A percentile compares a stretch with the other conserved stretches of the same genome.
Evolutionary conservation across 92 coral and sea anemone species (phyloP).

Genomic region (Phenganax marumi): DNA sequence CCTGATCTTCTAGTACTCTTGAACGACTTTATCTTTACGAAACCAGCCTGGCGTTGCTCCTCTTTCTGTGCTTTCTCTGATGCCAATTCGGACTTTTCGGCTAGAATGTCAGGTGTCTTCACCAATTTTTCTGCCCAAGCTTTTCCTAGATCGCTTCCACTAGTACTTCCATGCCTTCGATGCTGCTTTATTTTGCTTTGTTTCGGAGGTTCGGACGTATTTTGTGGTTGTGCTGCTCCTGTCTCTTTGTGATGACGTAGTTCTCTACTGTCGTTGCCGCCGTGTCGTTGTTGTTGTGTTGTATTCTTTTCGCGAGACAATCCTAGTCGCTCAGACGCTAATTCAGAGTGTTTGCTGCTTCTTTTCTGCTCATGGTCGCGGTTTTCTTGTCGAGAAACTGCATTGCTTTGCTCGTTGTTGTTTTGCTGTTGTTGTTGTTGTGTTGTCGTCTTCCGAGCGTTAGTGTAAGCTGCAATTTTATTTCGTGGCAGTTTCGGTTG

Average conservation of each 20-base stretch:
- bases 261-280: constrained; percentile 12
- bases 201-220: neutral
- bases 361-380: neutral
- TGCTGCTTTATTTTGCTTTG: neutral
- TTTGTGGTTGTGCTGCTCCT: neutral
- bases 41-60: neutral
- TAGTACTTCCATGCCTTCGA: constrained; percentile 4
- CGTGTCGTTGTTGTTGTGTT: neutral
- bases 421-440: constrained; percentile 1
- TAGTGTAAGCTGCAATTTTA: constrained; percentile 21
- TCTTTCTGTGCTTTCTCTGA: constrained; percentile 7
- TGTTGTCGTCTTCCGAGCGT: constrained; percentile 7
- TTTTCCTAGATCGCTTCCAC: constrained; percentile 10
- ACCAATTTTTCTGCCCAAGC: neutral
- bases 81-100: neutral
- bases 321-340: neutral
- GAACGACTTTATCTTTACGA: neutral
- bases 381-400: neutral
- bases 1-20: constrained; percentile 14
- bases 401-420: neutral
- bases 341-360: neutral
- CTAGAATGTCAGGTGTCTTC: neutral
- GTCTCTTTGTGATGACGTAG: neutral
- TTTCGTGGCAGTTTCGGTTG: neutral
- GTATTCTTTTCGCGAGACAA: neutral